These are phyloP conservation scores for Caiman crocodilus DNA, from an alignment of 2,797 vertebrate genomes.

Conservation along the genomic window DNA sequence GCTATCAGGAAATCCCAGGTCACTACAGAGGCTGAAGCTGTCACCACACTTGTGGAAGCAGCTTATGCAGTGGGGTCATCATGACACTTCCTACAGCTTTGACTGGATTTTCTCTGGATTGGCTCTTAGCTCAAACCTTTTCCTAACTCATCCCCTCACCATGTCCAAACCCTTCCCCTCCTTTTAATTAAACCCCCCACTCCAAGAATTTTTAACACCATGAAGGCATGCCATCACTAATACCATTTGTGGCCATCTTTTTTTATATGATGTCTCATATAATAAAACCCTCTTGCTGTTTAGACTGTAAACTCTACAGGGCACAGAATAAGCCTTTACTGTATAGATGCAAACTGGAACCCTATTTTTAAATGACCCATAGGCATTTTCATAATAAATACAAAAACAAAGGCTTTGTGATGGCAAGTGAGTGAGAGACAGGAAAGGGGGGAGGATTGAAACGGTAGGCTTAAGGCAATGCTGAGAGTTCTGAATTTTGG, in stretches of 20 bases:
- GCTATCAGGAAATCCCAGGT: neutral
- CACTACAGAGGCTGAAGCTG: rapidly evolving
- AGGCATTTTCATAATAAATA: neutral
- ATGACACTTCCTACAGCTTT: neutral
- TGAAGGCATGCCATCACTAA: neutral
- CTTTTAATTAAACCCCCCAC: neutral
- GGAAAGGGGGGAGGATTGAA: neutral
- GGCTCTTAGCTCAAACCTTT: neutral
- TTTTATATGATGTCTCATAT: neutral
- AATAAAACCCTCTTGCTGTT: neutral
- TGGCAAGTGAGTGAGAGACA: neutral
- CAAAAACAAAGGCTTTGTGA: neutral
- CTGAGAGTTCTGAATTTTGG: neutral
- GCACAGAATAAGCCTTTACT: rapidly evolving
- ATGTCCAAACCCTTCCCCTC: neutral
- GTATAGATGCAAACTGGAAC: rapidly evolving
- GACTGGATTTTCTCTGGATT: neutral
- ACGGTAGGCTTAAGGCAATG: neutral
- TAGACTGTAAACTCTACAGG: neutral
- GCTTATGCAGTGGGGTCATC: neutral
- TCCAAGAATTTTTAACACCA: rapidly evolving
- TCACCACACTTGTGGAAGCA: neutral
- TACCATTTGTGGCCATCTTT: neutral
- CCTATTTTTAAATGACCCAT: rapidly evolving
- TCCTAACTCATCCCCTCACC: neutral